phyloP scores from a whole-genome alignment of 2,888 invertebrate genomes.

The Xestia rhomboidea region DNA sequence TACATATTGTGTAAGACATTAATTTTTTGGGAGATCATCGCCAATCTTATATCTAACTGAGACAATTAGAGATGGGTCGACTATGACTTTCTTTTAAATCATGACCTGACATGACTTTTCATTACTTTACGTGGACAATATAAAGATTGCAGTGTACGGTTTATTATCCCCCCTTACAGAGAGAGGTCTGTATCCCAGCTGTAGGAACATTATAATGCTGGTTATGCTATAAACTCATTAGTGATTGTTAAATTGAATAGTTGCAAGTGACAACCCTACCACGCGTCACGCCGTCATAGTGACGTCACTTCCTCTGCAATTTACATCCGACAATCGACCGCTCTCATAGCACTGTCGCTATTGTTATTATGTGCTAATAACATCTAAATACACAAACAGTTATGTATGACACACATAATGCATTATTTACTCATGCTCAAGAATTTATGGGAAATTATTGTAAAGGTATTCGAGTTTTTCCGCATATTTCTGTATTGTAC shows the following conservation, averaged over 20 bases:
- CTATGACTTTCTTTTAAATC: no score
- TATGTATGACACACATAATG: slow-evolving; percentile 42
- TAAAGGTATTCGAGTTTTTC: neutral
- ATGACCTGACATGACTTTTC: no score
- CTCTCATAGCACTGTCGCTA: slow-evolving; percentile 52
- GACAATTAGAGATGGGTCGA: neutral
- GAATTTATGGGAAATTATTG: slow-evolving; percentile 12
- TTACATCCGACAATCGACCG: slow-evolving; percentile 43
- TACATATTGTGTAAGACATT: neutral
- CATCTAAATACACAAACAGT: slow-evolving; percentile 35
- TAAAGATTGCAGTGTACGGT: neutral
- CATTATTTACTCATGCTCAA: slow-evolving; percentile 13
- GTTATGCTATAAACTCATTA: neutral
- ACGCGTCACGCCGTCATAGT: slow-evolving; percentile 29
- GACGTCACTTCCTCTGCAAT: slow-evolving; percentile 62
- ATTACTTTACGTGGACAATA: neutral
- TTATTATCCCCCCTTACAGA: neutral
- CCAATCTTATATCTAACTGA: neutral
- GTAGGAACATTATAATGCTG: neutral
- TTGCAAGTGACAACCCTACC: slow-evolving; percentile 51
- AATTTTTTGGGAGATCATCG: neutral
- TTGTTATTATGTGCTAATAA: slow-evolving; percentile 41
- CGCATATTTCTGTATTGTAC: neutral
- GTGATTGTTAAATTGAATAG: neutral
- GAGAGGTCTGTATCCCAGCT: neutral